Base-by-base conservation (phyloP, 2,113 vertebrate species). In the Natator depressus region DNA sequence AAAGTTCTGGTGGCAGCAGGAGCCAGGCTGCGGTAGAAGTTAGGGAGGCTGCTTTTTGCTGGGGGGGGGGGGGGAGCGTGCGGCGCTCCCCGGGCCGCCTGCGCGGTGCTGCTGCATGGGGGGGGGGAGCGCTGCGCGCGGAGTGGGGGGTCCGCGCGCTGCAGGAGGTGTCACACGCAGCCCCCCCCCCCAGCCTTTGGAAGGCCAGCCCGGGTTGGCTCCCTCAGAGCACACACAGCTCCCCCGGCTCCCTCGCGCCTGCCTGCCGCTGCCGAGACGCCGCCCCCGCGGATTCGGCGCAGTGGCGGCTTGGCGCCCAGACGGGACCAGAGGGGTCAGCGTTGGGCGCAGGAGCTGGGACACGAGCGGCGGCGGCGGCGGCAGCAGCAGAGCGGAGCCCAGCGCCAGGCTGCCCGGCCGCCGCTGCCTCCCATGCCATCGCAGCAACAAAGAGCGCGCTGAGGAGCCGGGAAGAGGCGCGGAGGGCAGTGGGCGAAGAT, bases 371-470 rank as follows among this genome's bases (percentile, higher is more conserved):
- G 46, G 53, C 91, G 27, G 7, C 84, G 31, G 53, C 91, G 27
- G 7, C 84, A 29, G 53, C 91, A 20, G 7, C 84, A 35, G 42
- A 51, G 89, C 86, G 46, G 42, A 76, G 87, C 50, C 1, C 65
- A 91, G 91, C 80, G 84, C 92, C 86, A 79, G 95, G 88, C 82
- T 54, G 91, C 1, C 53, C 85, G 93, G 57, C 47, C 87, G 81
- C 51, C 5, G 94, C 96, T 82, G 95, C 95, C 92, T 96, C 96
- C 94, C 97, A 98, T 98, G 98, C 97, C 97, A 95, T 96, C 97
- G 53, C 97, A 89, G 97, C 97, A 98, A 98, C 97, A 98, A 98
- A 98, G 98, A 93, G 97, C 96, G 96, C 81, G 93, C 95, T 97
- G 98, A 98, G 96, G 95, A 9, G 91, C 94, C 24, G 87, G 88